These are phyloP conservation scores for Cyphomyrus discorhynchus DNA, from an alignment of 2,113 vertebrate species.

Conservation along the genomic window DNA sequence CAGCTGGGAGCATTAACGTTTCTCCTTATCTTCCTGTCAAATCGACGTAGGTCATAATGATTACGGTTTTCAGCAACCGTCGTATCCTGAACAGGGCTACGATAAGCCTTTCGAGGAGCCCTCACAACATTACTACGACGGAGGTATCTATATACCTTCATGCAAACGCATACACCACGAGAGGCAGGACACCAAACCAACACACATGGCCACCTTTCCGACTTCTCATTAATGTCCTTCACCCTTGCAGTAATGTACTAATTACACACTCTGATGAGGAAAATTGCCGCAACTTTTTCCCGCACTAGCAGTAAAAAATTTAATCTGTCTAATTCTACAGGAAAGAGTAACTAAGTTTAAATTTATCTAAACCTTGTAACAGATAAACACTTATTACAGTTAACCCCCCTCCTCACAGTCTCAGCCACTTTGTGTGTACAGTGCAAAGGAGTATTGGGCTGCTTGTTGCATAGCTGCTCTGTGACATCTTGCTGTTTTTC, in stretches of 20 bases:
- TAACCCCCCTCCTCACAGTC: background rate
- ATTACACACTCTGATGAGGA: background rate
- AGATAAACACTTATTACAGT: conserved; percentile 11
- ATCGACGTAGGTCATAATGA: conserved; percentile 86
- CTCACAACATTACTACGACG: conserved; percentile 84
- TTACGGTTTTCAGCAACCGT: conserved; percentile 84
- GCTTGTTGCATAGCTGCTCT: conserved; percentile 21
- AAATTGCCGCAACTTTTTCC: background rate
- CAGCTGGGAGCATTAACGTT: conserved; percentile 76
- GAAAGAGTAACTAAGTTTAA: background rate
- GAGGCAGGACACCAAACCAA: background rate
- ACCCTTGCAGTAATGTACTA: conserved; percentile 5
- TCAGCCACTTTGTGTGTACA: background rate
- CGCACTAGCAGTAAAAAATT: conserved; percentile 3
- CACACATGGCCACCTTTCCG: conserved; percentile 4
- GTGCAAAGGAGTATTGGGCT: conserved; percentile 6
- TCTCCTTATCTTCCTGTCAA: conserved; percentile 83
- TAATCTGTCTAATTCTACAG: conserved; percentile 12
- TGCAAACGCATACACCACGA: conserved; percentile 53
- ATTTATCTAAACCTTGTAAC: background rate
- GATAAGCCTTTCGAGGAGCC: conserved; percentile 85
- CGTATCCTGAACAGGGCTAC: conserved; percentile 85
- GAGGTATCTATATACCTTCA: conserved; percentile 86
- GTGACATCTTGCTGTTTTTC: conserved; percentile 16
- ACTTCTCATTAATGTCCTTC: background rate